A percentile compares a stretch with the other conserved stretches of the same genome.
Evolutionary conservation across 2,113 vertebrate genomes (phyloP).

Genomic region (Elgaria multicarinata): DNA sequence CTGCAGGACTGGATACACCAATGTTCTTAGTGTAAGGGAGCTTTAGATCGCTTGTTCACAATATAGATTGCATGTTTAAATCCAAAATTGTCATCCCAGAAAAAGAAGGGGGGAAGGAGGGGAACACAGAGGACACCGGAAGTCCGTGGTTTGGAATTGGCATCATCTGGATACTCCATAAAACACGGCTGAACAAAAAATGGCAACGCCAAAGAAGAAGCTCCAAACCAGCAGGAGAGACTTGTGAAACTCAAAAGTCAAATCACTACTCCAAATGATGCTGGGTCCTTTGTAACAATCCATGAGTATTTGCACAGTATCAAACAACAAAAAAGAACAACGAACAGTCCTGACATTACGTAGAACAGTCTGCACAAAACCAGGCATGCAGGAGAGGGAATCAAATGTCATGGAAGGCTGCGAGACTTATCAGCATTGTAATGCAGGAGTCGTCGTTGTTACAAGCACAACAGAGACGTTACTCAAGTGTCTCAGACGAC

Average conservation of each 20-base stretch:
- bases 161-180: too few species aligned
- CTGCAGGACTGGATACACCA: too few species aligned
- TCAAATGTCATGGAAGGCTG: constrained; percentile 60
- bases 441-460: constrained; percentile 65
- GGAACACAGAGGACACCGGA: too few species aligned
- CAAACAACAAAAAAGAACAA: neutral
- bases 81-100: too few species aligned
- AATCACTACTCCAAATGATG: neutral
- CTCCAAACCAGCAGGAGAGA: neutral
- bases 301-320: neutral
- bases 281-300: neutral
- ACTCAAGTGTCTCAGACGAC: constrained; percentile 65
- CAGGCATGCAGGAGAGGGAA: constrained; percentile 54
- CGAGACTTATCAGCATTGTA: constrained; percentile 66
- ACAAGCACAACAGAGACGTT: constrained; percentile 59
- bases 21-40: too few species aligned
- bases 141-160: too few species aligned
- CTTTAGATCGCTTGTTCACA: too few species aligned
- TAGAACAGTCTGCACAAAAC: constrained; percentile 48
- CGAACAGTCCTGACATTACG: neutral
- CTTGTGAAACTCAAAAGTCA: neutral
- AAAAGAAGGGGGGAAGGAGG: too few species aligned
- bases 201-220: too few species aligned
- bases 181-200: too few species aligned
- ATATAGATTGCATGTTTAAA: too few species aligned